Base-by-base conservation (phyloP, 2,113 vertebrate genomes). In the Suncus etruscus region DNA sequence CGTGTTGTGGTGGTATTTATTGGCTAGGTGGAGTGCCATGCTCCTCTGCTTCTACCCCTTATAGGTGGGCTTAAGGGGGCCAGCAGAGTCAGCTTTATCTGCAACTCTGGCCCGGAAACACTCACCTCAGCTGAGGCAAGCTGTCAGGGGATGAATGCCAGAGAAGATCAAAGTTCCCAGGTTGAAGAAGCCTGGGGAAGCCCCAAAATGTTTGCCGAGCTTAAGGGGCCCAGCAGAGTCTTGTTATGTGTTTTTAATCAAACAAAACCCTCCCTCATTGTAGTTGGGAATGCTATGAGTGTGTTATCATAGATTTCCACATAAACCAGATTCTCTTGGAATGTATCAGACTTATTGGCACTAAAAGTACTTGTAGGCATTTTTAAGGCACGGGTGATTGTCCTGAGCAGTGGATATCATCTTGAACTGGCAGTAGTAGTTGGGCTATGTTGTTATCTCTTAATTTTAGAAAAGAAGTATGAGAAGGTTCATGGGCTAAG, bases 311-410 rank as follows among this genome's bases (percentile, higher is more conserved):
- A 63, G 16, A 74, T 75, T 90, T 68, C 68, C 14, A 84, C 66
- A 83, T 27, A 48, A 31, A 2, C 10, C 9, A 7, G 68, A 50
- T 31, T 29, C 12, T 50, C 29, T 94, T 83, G 31, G 25, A 80
- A 81, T 81, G 61, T 66, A 80, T 66, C 72, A 66, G 69, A 45
- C 12, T 51, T 9, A 45, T 39, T 74, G 22, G 18, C 50, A 69
- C 15, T 82, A 18, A 84, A 82, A 86, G 50, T 24, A 68, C 6
- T 68, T 24, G 12, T 24, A 66, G 15, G 54, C 32, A 32, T 18
- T 77, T 90, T 92, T 72, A 70, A 76, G 27, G 29, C 66, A 79
- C 84, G 11, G 50, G 39, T 78, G 58, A 24, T 16, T 32, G 31
- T 63, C 75, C 25, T 25, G 47, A 77, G 15, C 63, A 54, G 29